Percentiles rank a stretch among this genome's conserved stretches.
Conservation (phyloP, 2,113 vertebrate genomes). For the Carassius auratus region DNA sequence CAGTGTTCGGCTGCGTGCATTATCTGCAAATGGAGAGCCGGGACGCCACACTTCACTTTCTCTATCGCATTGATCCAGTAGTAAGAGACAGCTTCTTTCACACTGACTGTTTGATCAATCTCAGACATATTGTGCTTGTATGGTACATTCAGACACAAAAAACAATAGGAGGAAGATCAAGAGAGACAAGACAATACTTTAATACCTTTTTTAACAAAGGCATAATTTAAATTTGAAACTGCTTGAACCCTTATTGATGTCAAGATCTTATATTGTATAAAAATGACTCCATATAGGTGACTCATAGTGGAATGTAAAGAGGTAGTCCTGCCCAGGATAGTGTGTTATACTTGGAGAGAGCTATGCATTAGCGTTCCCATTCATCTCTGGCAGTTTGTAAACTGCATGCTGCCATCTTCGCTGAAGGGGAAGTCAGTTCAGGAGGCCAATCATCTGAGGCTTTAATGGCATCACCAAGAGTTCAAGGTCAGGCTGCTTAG, state of each 20-base stretch:
- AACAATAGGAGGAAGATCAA: constrained; percentile 21
- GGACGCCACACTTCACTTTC: constrained; percentile 39
- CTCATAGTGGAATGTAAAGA: background rate
- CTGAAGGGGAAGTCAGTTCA: background rate
- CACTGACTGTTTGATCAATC: constrained; percentile 27
- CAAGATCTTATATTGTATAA: background rate
- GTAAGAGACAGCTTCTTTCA: constrained; percentile 23
- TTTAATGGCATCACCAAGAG: background rate
- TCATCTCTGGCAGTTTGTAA: background rate
- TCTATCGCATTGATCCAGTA: constrained; percentile 24
- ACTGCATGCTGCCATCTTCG: background rate
- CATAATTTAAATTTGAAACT: background rate
- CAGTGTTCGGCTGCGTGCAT: constrained; percentile 40
- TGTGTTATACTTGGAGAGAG: background rate
- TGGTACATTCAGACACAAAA: background rate
- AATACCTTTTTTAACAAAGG: background rate
- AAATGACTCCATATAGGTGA: background rate
- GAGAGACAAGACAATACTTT: background rate
- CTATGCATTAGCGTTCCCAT: background rate
- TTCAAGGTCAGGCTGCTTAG: constrained; percentile 1
- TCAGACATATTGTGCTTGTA: constrained; percentile 1
- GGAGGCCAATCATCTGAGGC: background rate
- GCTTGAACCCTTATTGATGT: background rate
- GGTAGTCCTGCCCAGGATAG: background rate
- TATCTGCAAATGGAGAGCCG: constrained; percentile 42